Percentiles rank a stretch among this genome's conserved stretches.
phyloP scores from a whole-genome alignment of 1,140 invertebrate species.

The Pseudomyrmex cubaensis region DNA sequence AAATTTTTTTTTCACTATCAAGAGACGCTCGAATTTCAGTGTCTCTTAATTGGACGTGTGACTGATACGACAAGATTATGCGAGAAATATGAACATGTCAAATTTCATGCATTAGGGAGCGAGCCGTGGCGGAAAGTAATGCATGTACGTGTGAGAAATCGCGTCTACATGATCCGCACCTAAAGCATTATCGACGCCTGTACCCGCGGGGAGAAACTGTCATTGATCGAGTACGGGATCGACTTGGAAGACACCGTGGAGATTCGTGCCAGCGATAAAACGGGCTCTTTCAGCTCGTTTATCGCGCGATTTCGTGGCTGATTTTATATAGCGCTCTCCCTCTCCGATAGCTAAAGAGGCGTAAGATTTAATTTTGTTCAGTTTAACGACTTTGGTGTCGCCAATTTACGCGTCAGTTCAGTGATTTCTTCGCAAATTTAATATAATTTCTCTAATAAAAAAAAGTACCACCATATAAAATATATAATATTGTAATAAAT shows the following conservation, averaged over 20 bases:
- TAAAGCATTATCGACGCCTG: conserved; percentile 40
- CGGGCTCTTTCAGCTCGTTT: neutral
- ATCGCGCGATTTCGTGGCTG: neutral
- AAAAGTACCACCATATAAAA: too few species aligned
- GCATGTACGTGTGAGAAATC: conserved; percentile 68
- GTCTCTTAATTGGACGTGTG: conserved; percentile 17
- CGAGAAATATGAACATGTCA: conserved; percentile 46
- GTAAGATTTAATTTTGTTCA: too few species aligned
- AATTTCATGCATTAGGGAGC: conserved; percentile 19
- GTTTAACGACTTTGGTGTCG: too few species aligned
- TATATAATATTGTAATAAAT: too few species aligned
- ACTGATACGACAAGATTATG: neutral
- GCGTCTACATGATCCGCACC: conserved; percentile 64
- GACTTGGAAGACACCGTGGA: conserved; percentile 46
- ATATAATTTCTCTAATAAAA: too few species aligned
- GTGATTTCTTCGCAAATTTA: too few species aligned
- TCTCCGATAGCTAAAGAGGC: too few species aligned
- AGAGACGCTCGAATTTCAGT: too few species aligned
- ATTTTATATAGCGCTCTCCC: neutral
- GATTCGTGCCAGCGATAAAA: conserved; percentile 55
- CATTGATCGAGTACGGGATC: conserved; percentile 62
- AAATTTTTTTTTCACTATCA: neutral
- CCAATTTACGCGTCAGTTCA: too few species aligned
- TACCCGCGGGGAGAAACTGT: conserved; percentile 60
- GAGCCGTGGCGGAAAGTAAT: conserved; percentile 6